Base-by-base conservation (phyloP, 2,797 vertebrate genomes). In the Alosa sapidissima region DNA sequence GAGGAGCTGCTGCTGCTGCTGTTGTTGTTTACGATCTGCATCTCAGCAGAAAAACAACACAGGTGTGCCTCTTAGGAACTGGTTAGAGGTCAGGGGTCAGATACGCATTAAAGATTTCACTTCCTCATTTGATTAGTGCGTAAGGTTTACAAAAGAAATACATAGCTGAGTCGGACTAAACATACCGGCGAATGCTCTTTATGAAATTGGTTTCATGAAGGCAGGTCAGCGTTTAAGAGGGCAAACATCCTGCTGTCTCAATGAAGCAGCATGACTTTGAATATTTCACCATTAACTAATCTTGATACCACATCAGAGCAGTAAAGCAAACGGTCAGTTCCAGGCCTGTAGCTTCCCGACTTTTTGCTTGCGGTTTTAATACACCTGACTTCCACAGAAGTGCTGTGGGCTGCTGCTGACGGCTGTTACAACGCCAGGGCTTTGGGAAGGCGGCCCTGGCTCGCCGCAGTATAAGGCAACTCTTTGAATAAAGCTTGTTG, bases 401-500 rank as follows among this genome's bases (percentile, higher is more conserved):
- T 24, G n/a, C 33, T 41, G 1, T 19, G 16, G 36, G 33, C 16
- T 45, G 33, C 33, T 41, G 11, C 0, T 41, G 68, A 16, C 10
- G 68, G 33, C 16, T 75, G 36, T 33, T 41, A n/a, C 24, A 75
- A n/a, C n/a, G n/a, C 11, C 68, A 36, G 33, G 6, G 68, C 68
- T 13, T 41, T 45, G 8, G 33, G 16, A 75, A 75, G 68, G 36
- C 75, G 68, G 68, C 68, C 68, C 68, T 75, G 33, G 33, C 33
- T 75, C 45, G 68, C 13, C 24, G 68, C 33, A 36, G 14, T 36
- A 75, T 41, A 75, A 75, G 36, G 68, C 68, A 41, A 75, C 68
- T 45, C 68, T 75, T 75, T 75, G 68, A 75, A 75, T 75, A 7
- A 13, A 36, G 36, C 68, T 75, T 36, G 68, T 75, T 75, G 68